A percentile compares a stretch with the other conserved stretches of the same genome.
These are phyloP conservation scores for Eucriotettix oculatus DNA, from an alignment of 2,888 invertebrate species.

Conservation along the genomic window DNA sequence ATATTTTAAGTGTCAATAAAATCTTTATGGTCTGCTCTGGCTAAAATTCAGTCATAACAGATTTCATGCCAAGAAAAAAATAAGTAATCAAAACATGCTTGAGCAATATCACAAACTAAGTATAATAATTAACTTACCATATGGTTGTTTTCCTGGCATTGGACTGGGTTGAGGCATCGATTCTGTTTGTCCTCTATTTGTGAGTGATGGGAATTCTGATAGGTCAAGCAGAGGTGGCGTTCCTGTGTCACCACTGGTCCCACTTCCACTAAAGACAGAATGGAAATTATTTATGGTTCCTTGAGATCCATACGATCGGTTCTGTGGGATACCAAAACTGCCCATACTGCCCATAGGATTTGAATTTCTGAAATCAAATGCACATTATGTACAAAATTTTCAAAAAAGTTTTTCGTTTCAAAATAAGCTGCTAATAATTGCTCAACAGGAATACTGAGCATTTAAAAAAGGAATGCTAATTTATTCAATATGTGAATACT, in stretches of 20 bases:
- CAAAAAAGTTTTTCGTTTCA: no score
- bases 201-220: conserved; percentile 84
- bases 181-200: conserved; percentile 40
- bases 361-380: conserved; percentile 27
- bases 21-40: no score
- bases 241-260: conserved; percentile 54
- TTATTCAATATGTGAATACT: no score
- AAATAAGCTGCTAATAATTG: no score
- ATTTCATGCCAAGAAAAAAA: no score
- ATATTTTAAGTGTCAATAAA: no score
- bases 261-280: conserved; percentile 63
- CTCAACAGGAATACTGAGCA: no score
- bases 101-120: not conserved
- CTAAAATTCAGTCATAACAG: no score
- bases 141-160: conserved; percentile 83
- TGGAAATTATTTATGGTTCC: conserved; percentile 45
- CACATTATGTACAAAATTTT: no score
- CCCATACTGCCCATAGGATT: conserved; percentile 44
- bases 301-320: conserved; percentile 33
- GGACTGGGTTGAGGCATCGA: conserved; percentile 64
- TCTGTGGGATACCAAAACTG: conserved; percentile 41
- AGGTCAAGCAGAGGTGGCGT: conserved; percentile 80
- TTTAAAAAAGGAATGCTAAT: no score
- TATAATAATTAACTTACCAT: conserved; percentile 45
- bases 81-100: no score